phyloP scores from a whole-genome alignment of 1,140 invertebrate genomes.

The Alviniconcha marisindica region DNA sequence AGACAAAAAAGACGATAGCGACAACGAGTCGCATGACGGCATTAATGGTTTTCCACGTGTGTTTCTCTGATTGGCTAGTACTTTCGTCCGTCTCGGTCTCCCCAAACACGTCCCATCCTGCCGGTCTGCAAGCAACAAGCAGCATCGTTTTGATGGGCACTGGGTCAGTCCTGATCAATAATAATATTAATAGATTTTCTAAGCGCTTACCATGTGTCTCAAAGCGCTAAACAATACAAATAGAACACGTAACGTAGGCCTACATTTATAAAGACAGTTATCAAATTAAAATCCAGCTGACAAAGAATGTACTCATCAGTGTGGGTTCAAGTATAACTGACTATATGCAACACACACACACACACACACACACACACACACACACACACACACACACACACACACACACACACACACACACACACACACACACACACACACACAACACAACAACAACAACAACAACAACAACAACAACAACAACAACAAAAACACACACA shows the following conservation, averaged over 20 bases:
- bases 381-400: neutral
- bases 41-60: conserved; percentile 3
- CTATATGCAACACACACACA: neutral
- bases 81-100: conserved; percentile 22
- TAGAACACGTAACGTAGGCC: no score
- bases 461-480: no score
- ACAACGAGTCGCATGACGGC: conserved; percentile 21
- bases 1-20: conserved; percentile 15
- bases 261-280: conserved; percentile 7
- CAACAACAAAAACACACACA: no score
- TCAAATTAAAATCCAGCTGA: no score
- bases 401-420: neutral
- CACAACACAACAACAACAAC: no score
- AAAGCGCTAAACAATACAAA: no score
- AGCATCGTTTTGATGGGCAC: no score
- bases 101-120: conserved; percentile 19
- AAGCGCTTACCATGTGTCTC: no score
- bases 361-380: neutral
- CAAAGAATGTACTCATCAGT: no score
- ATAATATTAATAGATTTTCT: no score
- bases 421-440: neutral
- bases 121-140: neutral
- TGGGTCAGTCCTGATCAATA: no score
- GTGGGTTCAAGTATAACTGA: neutral
- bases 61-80: neutral